Evolutionary conservation across 2,113 vertebrate species (phyloP), one percentile per base, ranked within the genome.

Genomic region (Arvicanthis niloticus): DNA sequence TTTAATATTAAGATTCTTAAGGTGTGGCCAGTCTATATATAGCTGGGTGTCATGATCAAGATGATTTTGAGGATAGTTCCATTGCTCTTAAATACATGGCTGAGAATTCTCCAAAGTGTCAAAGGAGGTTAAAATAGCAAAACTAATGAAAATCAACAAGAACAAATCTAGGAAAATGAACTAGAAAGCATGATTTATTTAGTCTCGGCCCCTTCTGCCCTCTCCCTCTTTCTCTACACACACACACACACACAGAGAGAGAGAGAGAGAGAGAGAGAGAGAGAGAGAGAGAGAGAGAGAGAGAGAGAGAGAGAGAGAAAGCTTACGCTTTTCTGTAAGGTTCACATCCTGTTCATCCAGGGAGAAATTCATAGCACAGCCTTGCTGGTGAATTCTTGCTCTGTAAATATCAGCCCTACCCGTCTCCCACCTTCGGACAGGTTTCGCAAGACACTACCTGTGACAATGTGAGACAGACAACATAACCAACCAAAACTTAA

Each of bases 401-500:
- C 72, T 67, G 84, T 67, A 70, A 92, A 80, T 1, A 0, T 67
- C 9, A 48, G 0, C 67, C 34, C 37, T 89, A 21, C 89, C 76
- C 85, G 60, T 92, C 56, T 88, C 37, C 62, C 81, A 73, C 65
- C 80, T 90, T 62, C 3, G 0, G 53, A 65, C 58, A 73, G 48
- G 58, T 88, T 93, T 96, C 77, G 58, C 56, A 81, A 75, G 51
- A 81, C 53, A 31, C 85, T 75, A 56, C 88, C 81, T 0, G 0
- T 80, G 68, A 96, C 94, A 82, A 96, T 94, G 75, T 88, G 68
- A 91, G 96, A 94, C 95, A 97, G 97, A 98, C 94, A 97, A 96
- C 85, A 26, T 97, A 98, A 97, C 96, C 96, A 98, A 93, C 65
- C 97, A 98, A 94, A 98, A 98, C 97, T 98, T 98, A 97, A 98